Conservation (phyloP, 2,113 vertebrate genomes). For the Herpetotheres cachinnans region DNA sequence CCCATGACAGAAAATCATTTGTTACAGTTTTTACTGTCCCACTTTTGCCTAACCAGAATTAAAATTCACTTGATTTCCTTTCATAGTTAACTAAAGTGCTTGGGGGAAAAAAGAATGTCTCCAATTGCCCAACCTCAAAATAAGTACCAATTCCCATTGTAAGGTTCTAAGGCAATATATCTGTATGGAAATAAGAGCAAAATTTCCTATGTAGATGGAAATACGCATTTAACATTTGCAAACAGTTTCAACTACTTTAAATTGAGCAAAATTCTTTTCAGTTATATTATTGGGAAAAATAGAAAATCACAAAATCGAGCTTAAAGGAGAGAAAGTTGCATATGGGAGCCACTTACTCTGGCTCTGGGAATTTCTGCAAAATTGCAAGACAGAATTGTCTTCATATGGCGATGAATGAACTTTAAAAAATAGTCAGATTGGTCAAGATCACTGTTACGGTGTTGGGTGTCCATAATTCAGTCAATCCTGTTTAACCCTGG, state of each 20-base stretch:
- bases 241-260: constrained; percentile 2
- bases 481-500: constrained; percentile 8
- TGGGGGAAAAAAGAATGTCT: neutral
- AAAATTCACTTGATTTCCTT: neutral
- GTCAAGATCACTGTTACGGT: neutral
- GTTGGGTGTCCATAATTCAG: neutral
- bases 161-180: neutral
- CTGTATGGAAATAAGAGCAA: neutral
- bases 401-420: neutral
- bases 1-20: neutral
- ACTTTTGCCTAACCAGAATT: neutral
- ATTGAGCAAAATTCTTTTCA: neutral
- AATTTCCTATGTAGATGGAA: neutral
- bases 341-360: neutral
- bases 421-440: neutral
- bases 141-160: neutral
- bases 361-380: neutral
- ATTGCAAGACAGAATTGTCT: neutral
- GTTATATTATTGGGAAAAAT: neutral
- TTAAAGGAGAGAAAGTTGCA: neutral
- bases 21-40: neutral
- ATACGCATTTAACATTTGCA: neutral
- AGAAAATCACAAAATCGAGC: neutral
- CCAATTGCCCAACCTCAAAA: neutral
- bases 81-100: neutral